Evolutionary conservation across 2,113 vertebrate genomes (phyloP).

Genomic region (Xiphophorus couchianus): DNA sequence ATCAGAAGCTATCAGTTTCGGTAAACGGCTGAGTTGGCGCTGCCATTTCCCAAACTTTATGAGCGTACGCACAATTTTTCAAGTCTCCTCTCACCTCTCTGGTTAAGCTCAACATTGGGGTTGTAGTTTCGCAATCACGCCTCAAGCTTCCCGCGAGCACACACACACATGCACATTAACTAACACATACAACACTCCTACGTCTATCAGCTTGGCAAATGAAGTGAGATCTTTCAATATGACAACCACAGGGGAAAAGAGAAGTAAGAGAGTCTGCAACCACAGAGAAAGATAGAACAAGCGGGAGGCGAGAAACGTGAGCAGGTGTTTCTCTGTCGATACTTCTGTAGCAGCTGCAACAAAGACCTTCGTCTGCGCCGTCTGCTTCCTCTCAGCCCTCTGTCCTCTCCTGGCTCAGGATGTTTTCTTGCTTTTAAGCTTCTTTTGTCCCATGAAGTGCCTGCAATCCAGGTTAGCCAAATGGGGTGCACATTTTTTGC

Average conservation of each 20-base stretch:
- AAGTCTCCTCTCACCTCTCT: slow-evolving; percentile 34
- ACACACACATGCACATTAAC: too few species aligned
- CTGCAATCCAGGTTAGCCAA: not conserved
- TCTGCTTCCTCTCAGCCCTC: slow-evolving; percentile 58
- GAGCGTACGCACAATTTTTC: slow-evolving; percentile 19
- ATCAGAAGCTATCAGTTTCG: slow-evolving; percentile 42
- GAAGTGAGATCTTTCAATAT: slow-evolving; percentile 76
- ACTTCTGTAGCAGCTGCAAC: slow-evolving; percentile 61
- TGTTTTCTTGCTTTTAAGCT: slow-evolving; percentile 11
- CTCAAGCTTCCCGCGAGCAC: slow-evolving; percentile 22
- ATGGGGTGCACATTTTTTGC: not conserved
- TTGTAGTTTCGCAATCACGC: slow-evolving; percentile 62
- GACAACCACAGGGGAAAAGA: slow-evolving; percentile 73
- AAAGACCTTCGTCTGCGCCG: slow-evolving; percentile 41
- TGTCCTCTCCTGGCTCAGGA: slow-evolving; percentile 38
- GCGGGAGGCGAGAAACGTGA: slow-evolving; percentile 74
- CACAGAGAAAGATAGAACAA: slow-evolving; percentile 56
- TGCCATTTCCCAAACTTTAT: slow-evolving; percentile 42
- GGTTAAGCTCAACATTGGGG: slow-evolving; percentile 22
- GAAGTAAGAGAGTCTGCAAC: slow-evolving; percentile 63
- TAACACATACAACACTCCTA: slow-evolving; percentile 21
- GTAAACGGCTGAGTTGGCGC: slow-evolving; percentile 44
- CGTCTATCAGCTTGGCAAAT: slow-evolving; percentile 64
- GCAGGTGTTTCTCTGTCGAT: slow-evolving; percentile 70
- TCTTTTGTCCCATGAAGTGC: slow-evolving; percentile 13